These are phyloP conservation scores for Poeciliopsis turrubarensis DNA, from an alignment of 2,113 vertebrate genomes.

Conservation along the genomic window DNA sequence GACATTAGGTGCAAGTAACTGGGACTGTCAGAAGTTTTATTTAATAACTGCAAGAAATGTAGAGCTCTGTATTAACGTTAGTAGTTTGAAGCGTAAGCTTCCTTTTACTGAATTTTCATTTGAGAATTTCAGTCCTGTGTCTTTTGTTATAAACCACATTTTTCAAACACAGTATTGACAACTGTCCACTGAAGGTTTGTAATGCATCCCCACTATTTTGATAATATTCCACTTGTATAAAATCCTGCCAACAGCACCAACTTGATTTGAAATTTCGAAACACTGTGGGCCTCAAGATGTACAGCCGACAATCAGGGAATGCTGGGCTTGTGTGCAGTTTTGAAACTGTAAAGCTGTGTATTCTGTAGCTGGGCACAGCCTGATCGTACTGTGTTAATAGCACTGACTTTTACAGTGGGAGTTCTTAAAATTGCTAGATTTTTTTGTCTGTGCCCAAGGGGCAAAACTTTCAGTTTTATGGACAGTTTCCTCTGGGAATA, in stretches of 20 bases:
- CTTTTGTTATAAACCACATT: constrained; percentile 4
- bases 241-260: constrained; percentile 34
- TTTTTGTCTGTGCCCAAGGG: constrained; percentile 20
- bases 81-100: neutral
- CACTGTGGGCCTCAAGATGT: constrained; percentile 24
- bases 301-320: constrained; percentile 21
- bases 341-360: constrained; percentile 39
- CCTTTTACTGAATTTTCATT: too few species aligned
- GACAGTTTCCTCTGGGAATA: constrained; percentile 46
- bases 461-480: constrained; percentile 42
- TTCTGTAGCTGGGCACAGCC: constrained; percentile 52
- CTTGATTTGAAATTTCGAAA: constrained; percentile 39
- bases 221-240: constrained; percentile 41
- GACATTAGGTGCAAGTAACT: too few species aligned
- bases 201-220: constrained; percentile 3
- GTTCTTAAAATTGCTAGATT: constrained; percentile 47
- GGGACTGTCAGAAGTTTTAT: neutral
- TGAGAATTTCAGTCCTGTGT: constrained; percentile 1
- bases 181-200: neutral
- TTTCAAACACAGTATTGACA: neutral
- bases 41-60: neutral
- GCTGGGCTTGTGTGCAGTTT: constrained; percentile 21
- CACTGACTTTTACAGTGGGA: constrained; percentile 31
- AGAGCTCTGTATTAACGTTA: neutral
- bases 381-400: constrained; percentile 55